Conservation (phyloP, 2,113 vertebrate genomes). For the Eonycteris spelaea region DNA sequence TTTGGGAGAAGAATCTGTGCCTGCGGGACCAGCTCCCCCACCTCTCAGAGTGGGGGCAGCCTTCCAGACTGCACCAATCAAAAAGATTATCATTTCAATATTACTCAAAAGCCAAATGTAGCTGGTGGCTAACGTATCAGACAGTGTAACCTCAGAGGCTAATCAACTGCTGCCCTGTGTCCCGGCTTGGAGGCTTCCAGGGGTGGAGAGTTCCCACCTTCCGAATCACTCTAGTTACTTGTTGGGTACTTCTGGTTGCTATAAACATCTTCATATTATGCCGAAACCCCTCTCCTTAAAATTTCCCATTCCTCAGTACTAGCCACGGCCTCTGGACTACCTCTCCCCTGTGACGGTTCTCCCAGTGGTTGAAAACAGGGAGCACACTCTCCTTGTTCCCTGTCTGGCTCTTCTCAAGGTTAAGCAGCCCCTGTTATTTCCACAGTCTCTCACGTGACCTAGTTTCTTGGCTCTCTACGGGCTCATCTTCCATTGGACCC, state of each 20-base stretch:
- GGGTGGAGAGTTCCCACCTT: background rate
- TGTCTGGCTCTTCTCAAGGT: background rate
- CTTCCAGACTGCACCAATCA: no score
- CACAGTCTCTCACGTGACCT: background rate
- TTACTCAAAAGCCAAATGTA: background rate
- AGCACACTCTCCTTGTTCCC: background rate
- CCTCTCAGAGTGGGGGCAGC: background rate
- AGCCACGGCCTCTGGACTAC: background rate
- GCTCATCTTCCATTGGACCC: background rate
- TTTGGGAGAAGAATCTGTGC: background rate
- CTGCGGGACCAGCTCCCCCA: fast-evolving
- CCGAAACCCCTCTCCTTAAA: background rate
- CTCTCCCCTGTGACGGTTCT: background rate
- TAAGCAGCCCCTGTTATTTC: background rate
- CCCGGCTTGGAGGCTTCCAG: background rate
- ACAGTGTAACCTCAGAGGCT: background rate
- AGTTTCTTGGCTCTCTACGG: background rate
- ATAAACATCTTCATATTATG: background rate
- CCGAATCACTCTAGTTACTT: background rate
- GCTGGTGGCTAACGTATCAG: background rate
- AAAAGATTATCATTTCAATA: background rate
- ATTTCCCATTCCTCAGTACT: background rate
- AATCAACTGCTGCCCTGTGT: fast-evolving
- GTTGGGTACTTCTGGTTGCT: background rate
- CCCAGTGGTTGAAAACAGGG: background rate